phyloP scores from a whole-genome alignment of 2,113 vertebrate genomes.

The Chrysemys picta region DNA sequence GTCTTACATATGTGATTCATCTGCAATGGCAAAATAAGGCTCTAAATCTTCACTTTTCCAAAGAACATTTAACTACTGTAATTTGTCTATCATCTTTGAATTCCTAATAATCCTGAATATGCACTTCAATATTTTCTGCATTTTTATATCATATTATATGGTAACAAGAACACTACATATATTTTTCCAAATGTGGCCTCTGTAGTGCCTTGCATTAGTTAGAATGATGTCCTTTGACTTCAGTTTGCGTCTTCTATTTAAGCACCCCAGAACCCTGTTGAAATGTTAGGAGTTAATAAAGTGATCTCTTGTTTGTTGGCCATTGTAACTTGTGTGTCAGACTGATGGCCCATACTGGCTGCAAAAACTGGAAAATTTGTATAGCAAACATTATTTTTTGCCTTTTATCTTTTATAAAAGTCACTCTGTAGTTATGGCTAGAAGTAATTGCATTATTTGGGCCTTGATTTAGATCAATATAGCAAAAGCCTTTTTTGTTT shows the following conservation, averaged over 20 bases:
- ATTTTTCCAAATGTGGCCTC: background rate
- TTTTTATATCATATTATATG: background rate
- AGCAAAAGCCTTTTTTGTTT: background rate
- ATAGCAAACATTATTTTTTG: background rate
- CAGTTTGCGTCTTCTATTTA: background rate
- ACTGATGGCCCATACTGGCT: constrained; percentile 7
- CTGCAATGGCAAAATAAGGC: background rate
- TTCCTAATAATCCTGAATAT: background rate
- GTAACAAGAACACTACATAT: background rate
- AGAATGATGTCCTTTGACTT: background rate
- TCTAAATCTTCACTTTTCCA: background rate
- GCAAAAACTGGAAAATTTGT: background rate
- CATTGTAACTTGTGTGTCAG: background rate
- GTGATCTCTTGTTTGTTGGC: background rate
- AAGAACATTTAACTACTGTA: background rate
- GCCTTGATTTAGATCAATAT: background rate
- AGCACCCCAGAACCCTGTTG: background rate
- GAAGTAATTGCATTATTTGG: background rate
- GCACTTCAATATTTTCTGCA: background rate
- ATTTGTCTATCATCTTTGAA: background rate
- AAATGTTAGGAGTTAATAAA: background rate
- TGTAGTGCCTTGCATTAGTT: background rate
- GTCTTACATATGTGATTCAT: background rate
- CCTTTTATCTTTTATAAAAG: background rate
- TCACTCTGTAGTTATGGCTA: background rate